Percentiles rank a stretch among this genome's conserved stretches.
These are phyloP conservation scores for Atethmia centrago DNA, from an alignment of 2,888 invertebrate genomes.

Conservation along the genomic window DNA sequence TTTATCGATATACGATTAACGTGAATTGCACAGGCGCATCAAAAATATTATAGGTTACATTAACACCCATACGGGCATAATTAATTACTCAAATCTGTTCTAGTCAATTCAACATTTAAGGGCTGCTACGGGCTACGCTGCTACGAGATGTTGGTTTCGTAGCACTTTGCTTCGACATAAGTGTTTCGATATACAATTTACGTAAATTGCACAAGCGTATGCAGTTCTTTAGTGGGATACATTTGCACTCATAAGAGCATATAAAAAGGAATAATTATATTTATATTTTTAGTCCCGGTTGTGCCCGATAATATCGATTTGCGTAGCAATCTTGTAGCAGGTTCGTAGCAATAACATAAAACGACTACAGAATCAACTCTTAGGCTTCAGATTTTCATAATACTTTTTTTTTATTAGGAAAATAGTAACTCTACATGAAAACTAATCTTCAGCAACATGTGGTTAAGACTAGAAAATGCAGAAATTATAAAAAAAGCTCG, in stretches of 20 bases:
- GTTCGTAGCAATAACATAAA: neutral
- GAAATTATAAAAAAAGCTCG: neutral
- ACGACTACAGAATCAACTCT: neutral
- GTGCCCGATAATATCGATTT: neutral
- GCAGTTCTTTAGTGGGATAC: neutral
- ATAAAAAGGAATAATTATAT: neutral
- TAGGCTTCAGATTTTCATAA: neutral
- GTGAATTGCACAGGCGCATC: neutral
- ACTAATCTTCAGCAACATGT: neutral
- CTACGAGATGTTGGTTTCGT: slow-evolving; percentile 13
- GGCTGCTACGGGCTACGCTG: slow-evolving; percentile 14
- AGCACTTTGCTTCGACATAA: slow-evolving; percentile 22
- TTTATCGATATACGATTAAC: neutral
- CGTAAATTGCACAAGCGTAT: neutral
- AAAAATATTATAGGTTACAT: neutral
- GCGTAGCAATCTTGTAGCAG: neutral
- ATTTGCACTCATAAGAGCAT: neutral
- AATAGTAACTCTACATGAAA: neutral
- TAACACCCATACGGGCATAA: neutral
- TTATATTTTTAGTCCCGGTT: neutral
- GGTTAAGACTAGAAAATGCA: neutral
- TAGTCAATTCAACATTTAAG: neutral
- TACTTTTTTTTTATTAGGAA: neutral
- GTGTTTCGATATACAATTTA: neutral
- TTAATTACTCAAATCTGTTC: neutral